Evolutionary conservation across 2,113 vertebrate species (phyloP).

Genomic region (Empidonax traillii): DNA sequence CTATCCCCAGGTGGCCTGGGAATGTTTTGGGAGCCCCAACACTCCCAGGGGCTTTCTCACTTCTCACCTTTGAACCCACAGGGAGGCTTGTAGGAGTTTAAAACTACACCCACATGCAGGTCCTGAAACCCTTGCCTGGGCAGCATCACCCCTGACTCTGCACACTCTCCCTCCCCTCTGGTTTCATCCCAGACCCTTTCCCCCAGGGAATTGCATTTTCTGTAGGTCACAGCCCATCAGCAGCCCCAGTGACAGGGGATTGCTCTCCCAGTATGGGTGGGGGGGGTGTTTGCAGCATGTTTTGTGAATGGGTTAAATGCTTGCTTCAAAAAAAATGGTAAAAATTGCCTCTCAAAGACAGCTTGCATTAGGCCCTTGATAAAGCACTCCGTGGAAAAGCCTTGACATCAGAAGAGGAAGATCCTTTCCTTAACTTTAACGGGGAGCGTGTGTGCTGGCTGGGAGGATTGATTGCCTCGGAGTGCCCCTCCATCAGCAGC

Average conservation of each 20-base stretch:
- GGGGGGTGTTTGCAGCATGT: rapidly evolving
- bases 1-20: rapidly evolving
- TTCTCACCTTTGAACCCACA: rapidly evolving
- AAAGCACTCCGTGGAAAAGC: constrained; percentile 28
- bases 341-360: constrained; percentile 10
- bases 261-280: not conserved
- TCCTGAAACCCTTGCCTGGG: not conserved
- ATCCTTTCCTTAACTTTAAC: constrained; percentile 42
- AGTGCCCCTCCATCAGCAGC: not conserved
- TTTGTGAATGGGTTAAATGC: constrained; percentile 33
- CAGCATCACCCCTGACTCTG: not conserved
- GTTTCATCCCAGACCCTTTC: not conserved
- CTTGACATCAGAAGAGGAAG: constrained; percentile 53
- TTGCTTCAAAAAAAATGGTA: not conserved
- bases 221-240: not conserved
- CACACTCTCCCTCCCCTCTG: rapidly evolving
- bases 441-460: rapidly evolving
- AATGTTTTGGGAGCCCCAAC: not conserved
- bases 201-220: not conserved
- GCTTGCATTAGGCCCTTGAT: constrained; percentile 25
- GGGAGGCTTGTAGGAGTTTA: not conserved
- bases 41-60: not conserved
- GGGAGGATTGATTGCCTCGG: not conserved
- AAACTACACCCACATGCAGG: not conserved
- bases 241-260: not conserved